Percentiles rank a stretch among this genome's conserved stretches.
Conservation (phyloP, 2,888 invertebrate species). For the Erynnis tages region DNA sequence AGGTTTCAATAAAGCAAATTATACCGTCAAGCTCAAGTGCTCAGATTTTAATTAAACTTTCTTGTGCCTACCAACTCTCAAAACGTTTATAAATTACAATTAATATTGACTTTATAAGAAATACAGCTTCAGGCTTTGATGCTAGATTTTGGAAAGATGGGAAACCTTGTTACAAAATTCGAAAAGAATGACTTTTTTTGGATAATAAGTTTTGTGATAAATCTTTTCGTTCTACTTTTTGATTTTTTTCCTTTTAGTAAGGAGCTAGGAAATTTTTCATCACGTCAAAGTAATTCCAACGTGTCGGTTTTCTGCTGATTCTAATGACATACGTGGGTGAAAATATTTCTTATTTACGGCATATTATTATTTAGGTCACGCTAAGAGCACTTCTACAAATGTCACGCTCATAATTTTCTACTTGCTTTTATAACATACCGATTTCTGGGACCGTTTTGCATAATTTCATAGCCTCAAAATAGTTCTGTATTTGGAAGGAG, state of each 20-base stretch:
- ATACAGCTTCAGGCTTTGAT: no score
- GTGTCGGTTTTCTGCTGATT: constrained; percentile 9
- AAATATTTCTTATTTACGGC: constrained; percentile 9
- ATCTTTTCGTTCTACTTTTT: no score
- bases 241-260: no score
- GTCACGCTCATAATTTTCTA: constrained; percentile 2
- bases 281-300: neutral
- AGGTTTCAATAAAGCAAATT: no score
- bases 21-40: no score
- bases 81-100: neutral
- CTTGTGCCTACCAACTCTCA: neutral
- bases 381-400: constrained; percentile 9
- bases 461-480: neutral
- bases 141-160: no score
- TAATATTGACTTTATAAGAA: neutral
- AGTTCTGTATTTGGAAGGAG: neutral
- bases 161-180: no score
- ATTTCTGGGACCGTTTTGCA: neutral
- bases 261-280: neutral
- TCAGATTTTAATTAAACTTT: neutral
- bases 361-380: constrained; percentile 12
- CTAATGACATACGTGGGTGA: constrained; percentile 2
- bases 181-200: no score
- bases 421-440: neutral
- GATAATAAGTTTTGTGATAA: no score